These are phyloP conservation scores for Psix sp. DNA, from an alignment of 1,140 invertebrate genomes.

Conservation along the genomic window DNA sequence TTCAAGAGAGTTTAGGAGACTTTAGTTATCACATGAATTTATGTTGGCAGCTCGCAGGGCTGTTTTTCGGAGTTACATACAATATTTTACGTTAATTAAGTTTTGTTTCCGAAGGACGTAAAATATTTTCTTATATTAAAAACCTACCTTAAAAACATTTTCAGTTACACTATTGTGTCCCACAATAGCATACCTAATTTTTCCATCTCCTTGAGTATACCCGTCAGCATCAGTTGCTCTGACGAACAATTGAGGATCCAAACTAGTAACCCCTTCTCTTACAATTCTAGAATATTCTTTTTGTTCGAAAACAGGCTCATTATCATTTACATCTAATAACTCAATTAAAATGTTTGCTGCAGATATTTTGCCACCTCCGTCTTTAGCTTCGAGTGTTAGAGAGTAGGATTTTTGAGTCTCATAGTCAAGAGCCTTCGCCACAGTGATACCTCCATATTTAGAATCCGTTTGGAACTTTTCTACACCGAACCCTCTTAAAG, in stretches of 20 bases:
- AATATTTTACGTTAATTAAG: no score
- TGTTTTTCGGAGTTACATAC: no score
- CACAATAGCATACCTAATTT: slow-evolving; percentile 82
- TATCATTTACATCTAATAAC: slow-evolving; percentile 89
- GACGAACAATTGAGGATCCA: slow-evolving; percentile 86
- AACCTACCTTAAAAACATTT: slow-evolving; percentile 69
- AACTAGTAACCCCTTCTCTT: slow-evolving; percentile 83
- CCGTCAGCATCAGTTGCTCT: slow-evolving; percentile 85
- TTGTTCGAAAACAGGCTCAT: slow-evolving; percentile 86
- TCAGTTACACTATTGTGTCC: slow-evolving; percentile 82
- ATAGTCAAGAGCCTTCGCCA: slow-evolving; percentile 83
- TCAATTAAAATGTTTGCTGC: slow-evolving; percentile 84
- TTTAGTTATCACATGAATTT: no score
- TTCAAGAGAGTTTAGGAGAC: no score
- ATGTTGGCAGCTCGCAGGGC: no score
- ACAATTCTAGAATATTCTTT: slow-evolving; percentile 85
- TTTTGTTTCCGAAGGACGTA: no score
- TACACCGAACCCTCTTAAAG: slow-evolving; percentile 85
- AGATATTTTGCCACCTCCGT: slow-evolving; percentile 84
- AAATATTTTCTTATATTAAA: no score
- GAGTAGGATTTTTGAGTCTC: slow-evolving; percentile 88
- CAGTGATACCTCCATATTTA: slow-evolving; percentile 81
- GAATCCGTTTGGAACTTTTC: slow-evolving; percentile 83
- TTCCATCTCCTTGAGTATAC: slow-evolving; percentile 82
- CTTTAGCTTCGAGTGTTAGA: slow-evolving; percentile 85